These are phyloP conservation scores for Muscicapa adusta DNA, from an alignment of 2,113 vertebrate species.

Conservation along the genomic window DNA sequence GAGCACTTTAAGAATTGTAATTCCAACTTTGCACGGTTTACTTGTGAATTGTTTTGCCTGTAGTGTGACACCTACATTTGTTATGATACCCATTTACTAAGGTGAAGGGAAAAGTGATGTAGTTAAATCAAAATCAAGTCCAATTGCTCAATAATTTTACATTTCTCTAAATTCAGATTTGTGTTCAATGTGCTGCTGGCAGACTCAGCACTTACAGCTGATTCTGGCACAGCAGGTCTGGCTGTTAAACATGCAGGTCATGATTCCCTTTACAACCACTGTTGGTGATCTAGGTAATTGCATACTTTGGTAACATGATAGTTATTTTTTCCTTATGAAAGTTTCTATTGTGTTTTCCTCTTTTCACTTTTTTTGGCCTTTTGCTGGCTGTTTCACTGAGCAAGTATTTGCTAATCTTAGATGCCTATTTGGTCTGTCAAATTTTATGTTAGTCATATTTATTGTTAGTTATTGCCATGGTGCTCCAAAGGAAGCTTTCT, in stretches of 20 bases:
- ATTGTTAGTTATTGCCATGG: neutral
- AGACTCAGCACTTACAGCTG: neutral
- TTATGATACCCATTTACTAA: neutral
- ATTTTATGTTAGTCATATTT: neutral
- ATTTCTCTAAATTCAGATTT: neutral
- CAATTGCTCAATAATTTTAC: neutral
- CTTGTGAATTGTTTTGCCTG: neutral
- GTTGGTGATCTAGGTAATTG: neutral
- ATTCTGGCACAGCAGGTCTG: neutral
- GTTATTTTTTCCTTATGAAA: neutral
- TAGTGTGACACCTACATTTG: neutral
- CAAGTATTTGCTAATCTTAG: neutral
- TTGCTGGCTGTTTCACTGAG: neutral
- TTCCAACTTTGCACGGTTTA: neutral
- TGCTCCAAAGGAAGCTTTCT: neutral
- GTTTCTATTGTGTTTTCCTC: neutral
- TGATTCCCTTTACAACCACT: neutral
- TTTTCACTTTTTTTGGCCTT: neutral
- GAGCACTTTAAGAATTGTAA: neutral
- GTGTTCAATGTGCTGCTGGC: neutral
- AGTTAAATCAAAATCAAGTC: neutral
- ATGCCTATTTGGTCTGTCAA: neutral
- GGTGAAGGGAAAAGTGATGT: neutral
- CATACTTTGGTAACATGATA: neutral
- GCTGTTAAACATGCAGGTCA: neutral